phyloP scores from a whole-genome alignment of 2,113 vertebrate genomes.

The Lucifuga dentata region DNA sequence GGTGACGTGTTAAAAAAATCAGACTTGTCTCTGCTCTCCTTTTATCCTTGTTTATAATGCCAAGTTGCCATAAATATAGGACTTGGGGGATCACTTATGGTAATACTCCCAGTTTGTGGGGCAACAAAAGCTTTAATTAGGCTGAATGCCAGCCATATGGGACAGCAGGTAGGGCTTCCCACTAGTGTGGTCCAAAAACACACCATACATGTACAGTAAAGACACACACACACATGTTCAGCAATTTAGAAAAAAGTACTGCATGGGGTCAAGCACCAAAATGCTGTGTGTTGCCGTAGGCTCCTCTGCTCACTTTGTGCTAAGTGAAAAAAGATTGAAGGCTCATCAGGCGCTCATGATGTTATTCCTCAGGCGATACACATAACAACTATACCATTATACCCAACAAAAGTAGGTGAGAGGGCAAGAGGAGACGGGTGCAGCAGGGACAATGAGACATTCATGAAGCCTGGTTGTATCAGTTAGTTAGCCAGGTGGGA shows the following conservation, averaged over 20 bases:
- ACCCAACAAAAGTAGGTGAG: too few species aligned
- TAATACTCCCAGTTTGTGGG: constrained; percentile 71
- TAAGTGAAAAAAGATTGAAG: constrained; percentile 5
- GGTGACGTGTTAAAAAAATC: constrained; percentile 63
- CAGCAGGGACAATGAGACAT: background rate
- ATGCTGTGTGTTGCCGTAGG: constrained; percentile 3
- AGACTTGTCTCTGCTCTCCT: constrained; percentile 55
- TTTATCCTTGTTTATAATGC: constrained; percentile 80
- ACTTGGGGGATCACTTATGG: constrained; percentile 70
- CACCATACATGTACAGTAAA: constrained; percentile 3
- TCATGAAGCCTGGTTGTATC: background rate
- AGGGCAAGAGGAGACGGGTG: constrained; percentile 20
- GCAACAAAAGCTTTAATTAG: constrained; percentile 79
- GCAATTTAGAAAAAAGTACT: constrained; percentile 36
- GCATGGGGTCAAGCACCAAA: constrained; percentile 8
- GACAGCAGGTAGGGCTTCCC: constrained; percentile 71
- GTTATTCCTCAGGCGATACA: background rate
- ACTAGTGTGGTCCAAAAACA: constrained; percentile 60
- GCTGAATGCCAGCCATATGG: constrained; percentile 78
- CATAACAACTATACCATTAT: background rate
- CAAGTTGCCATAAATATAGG: constrained; percentile 77
- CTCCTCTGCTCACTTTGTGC: constrained; percentile 10
- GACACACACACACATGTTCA: constrained; percentile 21
- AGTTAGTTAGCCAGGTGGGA: background rate
- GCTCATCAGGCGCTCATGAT: background rate